Percentiles rank a stretch among this genome's conserved stretches.
These are phyloP conservation scores for Rhynchopsitta pachyrhyncha DNA, from an alignment of 2,113 vertebrate genomes.

Conservation along the genomic window DNA sequence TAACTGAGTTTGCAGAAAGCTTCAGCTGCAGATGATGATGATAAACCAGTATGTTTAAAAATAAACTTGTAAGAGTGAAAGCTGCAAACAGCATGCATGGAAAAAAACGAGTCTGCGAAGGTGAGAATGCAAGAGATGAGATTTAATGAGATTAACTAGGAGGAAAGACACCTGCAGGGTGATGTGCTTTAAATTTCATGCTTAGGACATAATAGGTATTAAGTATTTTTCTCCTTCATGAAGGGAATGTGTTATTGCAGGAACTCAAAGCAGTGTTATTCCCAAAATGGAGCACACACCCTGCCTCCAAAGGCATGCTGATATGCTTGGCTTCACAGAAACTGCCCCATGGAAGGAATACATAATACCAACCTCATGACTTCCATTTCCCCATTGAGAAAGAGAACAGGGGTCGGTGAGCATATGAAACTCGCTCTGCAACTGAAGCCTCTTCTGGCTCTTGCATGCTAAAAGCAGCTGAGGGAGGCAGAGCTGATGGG, in stretches of 20 bases:
- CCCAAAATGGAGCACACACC: fast-evolving
- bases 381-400: neutral
- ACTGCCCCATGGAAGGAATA: neutral
- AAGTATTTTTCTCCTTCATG: neutral
- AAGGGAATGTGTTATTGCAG: neutral
- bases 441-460: neutral
- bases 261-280: neutral
- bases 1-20: neutral
- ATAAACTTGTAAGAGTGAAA: neutral
- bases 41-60: neutral
- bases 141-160: neutral
- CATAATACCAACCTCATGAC: fast-evolving
- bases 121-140: neutral
- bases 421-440: neutral
- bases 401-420: neutral
- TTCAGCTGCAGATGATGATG: neutral
- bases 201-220: neutral
- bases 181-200: neutral
- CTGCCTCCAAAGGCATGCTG: neutral
- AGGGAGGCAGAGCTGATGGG: neutral
- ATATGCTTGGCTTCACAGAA: neutral
- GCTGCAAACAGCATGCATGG: neutral
- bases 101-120: neutral
- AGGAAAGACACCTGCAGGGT: neutral
- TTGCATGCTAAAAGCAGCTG: neutral